These are phyloP conservation scores for Euplagia quadripunctaria DNA, from an alignment of 2,888 invertebrate genomes.

Conservation along the genomic window DNA sequence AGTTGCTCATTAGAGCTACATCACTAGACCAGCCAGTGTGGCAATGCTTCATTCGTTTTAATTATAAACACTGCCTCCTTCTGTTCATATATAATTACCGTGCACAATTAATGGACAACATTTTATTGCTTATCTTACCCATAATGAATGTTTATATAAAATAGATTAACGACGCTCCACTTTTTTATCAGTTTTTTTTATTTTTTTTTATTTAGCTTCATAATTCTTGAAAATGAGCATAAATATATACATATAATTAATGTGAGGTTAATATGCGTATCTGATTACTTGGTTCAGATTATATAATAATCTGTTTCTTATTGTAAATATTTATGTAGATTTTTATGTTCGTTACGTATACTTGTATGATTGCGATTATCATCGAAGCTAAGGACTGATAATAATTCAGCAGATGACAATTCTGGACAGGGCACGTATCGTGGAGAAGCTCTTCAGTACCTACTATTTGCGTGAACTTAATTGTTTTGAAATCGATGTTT, in stretches of 20 bases:
- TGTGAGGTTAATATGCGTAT: constrained; percentile 5
- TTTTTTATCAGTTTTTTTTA: constrained; percentile 47
- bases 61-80: constrained; percentile 82
- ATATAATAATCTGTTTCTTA: background rate
- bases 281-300: background rate
- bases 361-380: background rate
- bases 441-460: background rate
- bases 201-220: constrained; percentile 36
- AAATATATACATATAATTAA: constrained; percentile 14
- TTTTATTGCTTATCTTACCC: constrained; percentile 75
- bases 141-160: constrained; percentile 67
- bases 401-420: no score
- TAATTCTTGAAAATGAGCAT: constrained; percentile 27
- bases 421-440: background rate
- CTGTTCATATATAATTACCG: constrained; percentile 78
- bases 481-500: background rate
- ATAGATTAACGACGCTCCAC: constrained; percentile 58
- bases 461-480: background rate
- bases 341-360: background rate
- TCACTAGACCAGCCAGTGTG: constrained; percentile 74
- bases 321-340: background rate
- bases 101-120: constrained; percentile 77
- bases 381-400: background rate
- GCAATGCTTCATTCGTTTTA: constrained; percentile 84
- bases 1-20: constrained; percentile 84